Evolutionary conservation across 2,888 invertebrate species (phyloP).

Genomic region (Apamea epomidion): DNA sequence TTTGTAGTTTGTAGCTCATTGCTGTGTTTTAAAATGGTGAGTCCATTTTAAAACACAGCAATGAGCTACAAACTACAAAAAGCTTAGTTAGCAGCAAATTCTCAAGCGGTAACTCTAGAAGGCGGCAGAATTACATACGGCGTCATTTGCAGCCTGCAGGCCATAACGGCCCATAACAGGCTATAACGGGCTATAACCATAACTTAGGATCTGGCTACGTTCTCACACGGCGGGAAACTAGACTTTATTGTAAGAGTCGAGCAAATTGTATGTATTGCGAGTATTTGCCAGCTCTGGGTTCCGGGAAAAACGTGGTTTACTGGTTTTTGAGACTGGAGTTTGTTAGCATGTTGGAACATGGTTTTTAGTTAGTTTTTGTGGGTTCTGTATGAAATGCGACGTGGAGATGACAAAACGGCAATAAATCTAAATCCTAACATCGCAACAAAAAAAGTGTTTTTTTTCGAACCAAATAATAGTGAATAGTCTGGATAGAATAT

Average conservation of each 20-base stretch:
- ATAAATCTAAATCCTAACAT: no score
- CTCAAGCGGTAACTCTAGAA: constrained; percentile 26
- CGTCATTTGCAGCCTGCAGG: constrained; percentile 41
- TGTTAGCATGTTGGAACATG: background rate
- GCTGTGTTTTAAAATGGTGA: no score
- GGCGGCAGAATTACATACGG: constrained; percentile 31
- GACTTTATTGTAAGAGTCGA: constrained; percentile 24
- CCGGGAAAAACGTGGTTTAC: constrained; percentile 1
- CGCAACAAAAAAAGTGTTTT: no score
- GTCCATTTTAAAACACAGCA: background rate
- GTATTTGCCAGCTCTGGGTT: background rate
- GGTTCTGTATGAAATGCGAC: background rate
- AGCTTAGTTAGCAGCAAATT: constrained; percentile 37
- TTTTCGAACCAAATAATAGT: no score
- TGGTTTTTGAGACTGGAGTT: background rate
- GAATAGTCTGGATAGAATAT: no score
- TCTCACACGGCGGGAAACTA: constrained; percentile 19
- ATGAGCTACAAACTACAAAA: constrained; percentile 13
- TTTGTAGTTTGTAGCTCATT: no score
- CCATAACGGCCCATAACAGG: constrained; percentile 21
- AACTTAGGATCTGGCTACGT: constrained; percentile 45
- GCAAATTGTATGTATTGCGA: constrained; percentile 38
- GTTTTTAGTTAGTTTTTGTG: background rate
- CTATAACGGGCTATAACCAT: constrained; percentile 29
- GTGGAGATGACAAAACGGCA: background rate